Conservation (phyloP, 2,888 invertebrate genomes). For the Keiferia lycopersicella region DNA sequence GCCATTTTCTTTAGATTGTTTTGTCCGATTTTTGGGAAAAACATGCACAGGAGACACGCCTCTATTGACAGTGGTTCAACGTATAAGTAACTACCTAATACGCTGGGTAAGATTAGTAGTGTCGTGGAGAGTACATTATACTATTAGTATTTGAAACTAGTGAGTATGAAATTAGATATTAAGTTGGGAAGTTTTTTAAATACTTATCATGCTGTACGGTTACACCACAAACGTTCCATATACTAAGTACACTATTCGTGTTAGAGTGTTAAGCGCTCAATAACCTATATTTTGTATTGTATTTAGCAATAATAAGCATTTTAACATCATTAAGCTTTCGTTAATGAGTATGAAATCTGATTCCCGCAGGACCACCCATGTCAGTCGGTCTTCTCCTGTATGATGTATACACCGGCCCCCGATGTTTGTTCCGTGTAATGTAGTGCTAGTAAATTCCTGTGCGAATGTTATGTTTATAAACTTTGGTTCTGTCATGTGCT, state of each 20-base stretch:
- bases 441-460: not conserved
- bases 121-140: constrained; percentile 33
- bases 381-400: too few relatives aligned
- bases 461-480: not conserved
- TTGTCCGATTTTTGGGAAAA: too few relatives aligned
- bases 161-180: constrained; percentile 48
- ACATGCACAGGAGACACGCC: too few relatives aligned
- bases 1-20: too few relatives aligned
- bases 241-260: constrained; percentile 44
- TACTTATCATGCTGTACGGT: constrained; percentile 40
- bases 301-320: constrained; percentile 4
- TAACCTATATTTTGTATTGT: not conserved
- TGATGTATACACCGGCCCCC: too few relatives aligned
- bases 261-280: not conserved
- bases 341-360: constrained; percentile 6
- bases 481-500: not conserved
- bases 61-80: not conserved
- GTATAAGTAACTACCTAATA: not conserved
- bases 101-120: constrained; percentile 29
- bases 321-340: not conserved
- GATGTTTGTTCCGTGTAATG: not conserved
- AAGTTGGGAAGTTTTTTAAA: constrained; percentile 53
- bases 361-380: not conserved
- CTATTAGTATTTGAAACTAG: constrained; percentile 52
- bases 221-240: constrained; percentile 48